Conservation (phyloP, 2,113 vertebrate species). For the western clawed frog (Xenopus tropicalis) region DNA sequence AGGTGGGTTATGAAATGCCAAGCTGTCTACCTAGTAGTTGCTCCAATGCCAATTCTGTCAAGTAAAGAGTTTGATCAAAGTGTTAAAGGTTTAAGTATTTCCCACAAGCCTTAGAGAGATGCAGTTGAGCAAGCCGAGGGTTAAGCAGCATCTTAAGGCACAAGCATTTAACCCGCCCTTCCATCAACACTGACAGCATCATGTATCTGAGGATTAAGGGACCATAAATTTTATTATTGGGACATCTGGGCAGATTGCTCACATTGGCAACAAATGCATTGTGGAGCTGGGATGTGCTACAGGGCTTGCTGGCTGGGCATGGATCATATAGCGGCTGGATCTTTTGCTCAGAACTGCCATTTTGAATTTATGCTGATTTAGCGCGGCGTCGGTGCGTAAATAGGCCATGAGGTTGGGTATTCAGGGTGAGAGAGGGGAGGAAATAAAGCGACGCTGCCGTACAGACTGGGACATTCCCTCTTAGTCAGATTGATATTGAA, state of each 20-base stretch:
- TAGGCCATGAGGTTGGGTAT: conserved; percentile 30
- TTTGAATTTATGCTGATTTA: conserved; percentile 40
- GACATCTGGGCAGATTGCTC: not conserved
- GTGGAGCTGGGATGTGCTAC: not conserved
- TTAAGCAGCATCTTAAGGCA: too few relatives aligned
- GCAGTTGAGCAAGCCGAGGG: too few relatives aligned
- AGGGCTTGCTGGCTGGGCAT: not conserved
- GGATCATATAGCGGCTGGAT: conserved; percentile 36
- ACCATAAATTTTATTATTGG: conserved; percentile 7
- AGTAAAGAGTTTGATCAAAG: too few relatives aligned
- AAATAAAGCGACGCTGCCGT: too few relatives aligned
- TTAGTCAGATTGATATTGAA: too few relatives aligned
- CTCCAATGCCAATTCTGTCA: too few relatives aligned
- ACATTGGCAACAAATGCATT: not conserved
- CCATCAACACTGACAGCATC: not conserved
- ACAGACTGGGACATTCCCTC: too few relatives aligned
- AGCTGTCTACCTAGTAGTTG: too few relatives aligned
- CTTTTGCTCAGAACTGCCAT: conserved; percentile 16
- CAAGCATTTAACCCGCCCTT: not conserved
- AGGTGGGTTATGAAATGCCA: too few relatives aligned
- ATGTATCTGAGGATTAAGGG: not conserved
- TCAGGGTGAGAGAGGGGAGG: not conserved
- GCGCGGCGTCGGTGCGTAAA: conserved; percentile 34
- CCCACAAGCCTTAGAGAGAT: too few relatives aligned
- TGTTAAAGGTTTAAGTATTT: too few relatives aligned